A percentile compares a stretch with the other conserved stretches of the same genome.
These are phyloP conservation scores for Campopleginae sp. DNA, from an alignment of 2,888 invertebrate genomes.

Conservation along the genomic window DNA sequence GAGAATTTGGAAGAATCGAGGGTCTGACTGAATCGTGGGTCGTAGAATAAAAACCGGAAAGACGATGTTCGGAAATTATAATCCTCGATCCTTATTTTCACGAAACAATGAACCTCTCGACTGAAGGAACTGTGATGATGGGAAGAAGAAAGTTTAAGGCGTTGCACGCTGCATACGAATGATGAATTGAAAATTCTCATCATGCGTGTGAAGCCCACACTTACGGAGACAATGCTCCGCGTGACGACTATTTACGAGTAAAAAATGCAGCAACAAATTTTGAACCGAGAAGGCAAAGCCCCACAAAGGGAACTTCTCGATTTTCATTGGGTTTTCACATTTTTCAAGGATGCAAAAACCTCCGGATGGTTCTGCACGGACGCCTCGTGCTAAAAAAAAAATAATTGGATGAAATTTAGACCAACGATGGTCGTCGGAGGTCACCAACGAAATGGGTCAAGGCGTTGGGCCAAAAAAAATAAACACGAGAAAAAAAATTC, in stretches of 20 bases:
- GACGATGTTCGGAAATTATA: not conserved
- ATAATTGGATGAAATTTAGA: not conserved
- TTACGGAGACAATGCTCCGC: conserved; percentile 49
- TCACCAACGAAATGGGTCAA: not conserved
- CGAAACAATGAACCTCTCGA: conserved; percentile 5
- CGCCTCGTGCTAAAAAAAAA: not conserved
- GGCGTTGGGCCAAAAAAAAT: not conserved
- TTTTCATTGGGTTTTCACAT: not conserved
- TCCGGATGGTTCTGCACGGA: not conserved
- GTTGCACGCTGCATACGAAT: conserved; percentile 11
- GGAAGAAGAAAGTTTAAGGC: conserved; percentile 23
- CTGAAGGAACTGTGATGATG: not conserved
- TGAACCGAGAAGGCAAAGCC: not conserved
- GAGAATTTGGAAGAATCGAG: not conserved
- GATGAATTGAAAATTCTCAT: conserved; percentile 33
- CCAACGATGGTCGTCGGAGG: not conserved
- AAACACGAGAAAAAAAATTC: not conserved
- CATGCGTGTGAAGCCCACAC: conserved; percentile 40
- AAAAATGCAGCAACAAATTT: not conserved
- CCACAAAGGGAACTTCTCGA: not conserved
- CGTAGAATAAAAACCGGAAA: not conserved
- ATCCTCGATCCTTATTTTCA: not conserved
- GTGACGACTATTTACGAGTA: not conserved
- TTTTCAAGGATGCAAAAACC: not conserved
- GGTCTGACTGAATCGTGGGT: not conserved